A percentile compares a stretch with the other conserved stretches of the same genome.
These are phyloP conservation scores for Poecilia picta DNA, from an alignment of 2,797 vertebrate genomes.

Conservation along the genomic window DNA sequence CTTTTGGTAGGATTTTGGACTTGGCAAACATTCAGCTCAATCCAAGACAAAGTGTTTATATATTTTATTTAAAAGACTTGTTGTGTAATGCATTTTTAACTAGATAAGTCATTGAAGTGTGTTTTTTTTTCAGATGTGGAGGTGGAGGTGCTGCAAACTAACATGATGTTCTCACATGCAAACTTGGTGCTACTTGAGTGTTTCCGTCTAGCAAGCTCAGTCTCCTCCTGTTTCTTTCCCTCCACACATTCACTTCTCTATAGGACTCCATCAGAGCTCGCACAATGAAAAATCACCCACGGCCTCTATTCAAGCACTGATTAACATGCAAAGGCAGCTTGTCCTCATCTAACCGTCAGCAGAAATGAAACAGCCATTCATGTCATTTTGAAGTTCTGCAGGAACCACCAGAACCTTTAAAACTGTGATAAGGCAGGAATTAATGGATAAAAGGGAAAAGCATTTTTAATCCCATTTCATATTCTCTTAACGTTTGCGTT, in stretches of 20 bases:
- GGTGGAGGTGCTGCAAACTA: constrained; percentile 62
- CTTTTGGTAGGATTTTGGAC: too few species aligned
- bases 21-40: not conserved
- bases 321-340: constrained; percentile 92
- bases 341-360: constrained; percentile 77
- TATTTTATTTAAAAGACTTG: not conserved
- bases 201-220: constrained; percentile 75
- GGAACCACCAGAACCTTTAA: constrained; percentile 32
- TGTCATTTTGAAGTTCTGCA: constrained; percentile 45
- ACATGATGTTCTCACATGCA: constrained; percentile 63
- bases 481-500: not conserved
- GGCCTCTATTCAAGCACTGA: constrained; percentile 88
- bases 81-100: not conserved
- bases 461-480: constrained; percentile 16
- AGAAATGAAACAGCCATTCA: constrained; percentile 57
- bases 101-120: not conserved
- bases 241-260: constrained; percentile 75
- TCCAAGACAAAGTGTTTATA: not conserved
- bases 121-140: not conserved
- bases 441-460: constrained; percentile 26
- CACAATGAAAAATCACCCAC: constrained; percentile 90
- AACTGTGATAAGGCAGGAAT: constrained; percentile 26
- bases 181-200: constrained; percentile 1
- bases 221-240: not conserved
- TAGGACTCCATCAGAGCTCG: constrained; percentile 81